phyloP scores from a whole-genome alignment of 2,797 vertebrate species.

The Lates japonicus region DNA sequence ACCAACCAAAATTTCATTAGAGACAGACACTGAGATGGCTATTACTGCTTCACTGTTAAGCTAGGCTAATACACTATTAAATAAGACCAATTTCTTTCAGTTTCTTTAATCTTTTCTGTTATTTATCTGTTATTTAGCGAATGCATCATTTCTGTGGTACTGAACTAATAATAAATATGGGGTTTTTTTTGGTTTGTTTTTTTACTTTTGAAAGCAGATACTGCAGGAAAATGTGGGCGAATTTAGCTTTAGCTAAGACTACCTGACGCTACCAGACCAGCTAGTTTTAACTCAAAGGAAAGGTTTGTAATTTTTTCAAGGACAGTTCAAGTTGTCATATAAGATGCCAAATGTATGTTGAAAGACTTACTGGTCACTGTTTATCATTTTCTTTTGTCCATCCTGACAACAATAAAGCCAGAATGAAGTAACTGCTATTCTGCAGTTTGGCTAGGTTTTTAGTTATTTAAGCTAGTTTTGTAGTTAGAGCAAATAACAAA shows the following conservation, averaged over 20 bases:
- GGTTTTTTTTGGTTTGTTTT: too few species aligned
- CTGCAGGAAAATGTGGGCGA: neutral
- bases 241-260: neutral
- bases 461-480: too few species aligned
- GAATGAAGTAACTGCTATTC: neutral
- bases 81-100: too few species aligned
- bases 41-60: neutral
- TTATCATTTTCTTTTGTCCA: too few species aligned
- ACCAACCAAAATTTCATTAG: too few species aligned
- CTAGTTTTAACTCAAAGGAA: too few species aligned
- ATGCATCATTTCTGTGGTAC: neutral
- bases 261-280: neutral
- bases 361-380: too few species aligned
- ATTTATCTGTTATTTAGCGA: neutral
- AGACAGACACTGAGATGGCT: too few species aligned
- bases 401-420: neutral
- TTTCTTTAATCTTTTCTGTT: neutral
- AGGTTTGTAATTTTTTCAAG: too few species aligned
- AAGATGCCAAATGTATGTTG: too few species aligned
- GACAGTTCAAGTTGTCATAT: too few species aligned
- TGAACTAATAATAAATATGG: neutral
- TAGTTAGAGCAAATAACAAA: too few species aligned
- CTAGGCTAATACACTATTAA: neutral
- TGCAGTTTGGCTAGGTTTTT: neutral
- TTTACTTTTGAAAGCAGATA: neutral